These are phyloP conservation scores for Muntiacus muntjak DNA, from an alignment of 2,113 vertebrate species.

Conservation along the genomic window DNA sequence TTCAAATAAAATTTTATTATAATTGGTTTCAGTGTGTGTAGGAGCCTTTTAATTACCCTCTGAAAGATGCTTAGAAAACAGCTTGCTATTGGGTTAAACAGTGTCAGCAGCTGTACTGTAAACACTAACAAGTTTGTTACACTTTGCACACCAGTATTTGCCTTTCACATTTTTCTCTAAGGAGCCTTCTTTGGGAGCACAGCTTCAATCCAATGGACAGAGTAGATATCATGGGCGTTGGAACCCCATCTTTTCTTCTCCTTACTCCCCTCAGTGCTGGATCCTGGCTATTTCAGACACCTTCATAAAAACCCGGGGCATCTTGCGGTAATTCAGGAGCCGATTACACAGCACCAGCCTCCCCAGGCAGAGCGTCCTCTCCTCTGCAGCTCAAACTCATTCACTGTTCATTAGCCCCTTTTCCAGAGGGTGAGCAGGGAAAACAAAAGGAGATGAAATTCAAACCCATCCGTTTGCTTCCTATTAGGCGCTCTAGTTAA, in stretches of 20 bases:
- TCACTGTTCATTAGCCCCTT: constrained; percentile 49
- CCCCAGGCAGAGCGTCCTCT: not conserved
- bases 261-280: not conserved
- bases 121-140: constrained; percentile 55
- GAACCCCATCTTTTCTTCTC: not conserved
- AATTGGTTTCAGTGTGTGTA: constrained; percentile 10
- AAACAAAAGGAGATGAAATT: constrained; percentile 56
- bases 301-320: not conserved
- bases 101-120: constrained; percentile 39
- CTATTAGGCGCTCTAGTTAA: constrained; percentile 36
- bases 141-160: constrained; percentile 42
- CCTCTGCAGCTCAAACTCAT: not conserved
- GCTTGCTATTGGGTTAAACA: constrained; percentile 65
- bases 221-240: not conserved
- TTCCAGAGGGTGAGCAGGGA: constrained; percentile 47
- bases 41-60: constrained; percentile 61
- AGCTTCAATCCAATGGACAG: not conserved
- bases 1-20: constrained; percentile 53
- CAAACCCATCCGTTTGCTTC: constrained; percentile 24
- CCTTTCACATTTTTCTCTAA: constrained; percentile 19
- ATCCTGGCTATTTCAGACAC: not conserved
- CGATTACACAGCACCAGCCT: not conserved
- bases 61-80: constrained; percentile 62
- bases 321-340: constrained; percentile 17
- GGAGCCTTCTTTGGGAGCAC: not conserved